Base-by-base conservation (phyloP, 2,113 vertebrate genomes). In the Asarcornis scutulata region DNA sequence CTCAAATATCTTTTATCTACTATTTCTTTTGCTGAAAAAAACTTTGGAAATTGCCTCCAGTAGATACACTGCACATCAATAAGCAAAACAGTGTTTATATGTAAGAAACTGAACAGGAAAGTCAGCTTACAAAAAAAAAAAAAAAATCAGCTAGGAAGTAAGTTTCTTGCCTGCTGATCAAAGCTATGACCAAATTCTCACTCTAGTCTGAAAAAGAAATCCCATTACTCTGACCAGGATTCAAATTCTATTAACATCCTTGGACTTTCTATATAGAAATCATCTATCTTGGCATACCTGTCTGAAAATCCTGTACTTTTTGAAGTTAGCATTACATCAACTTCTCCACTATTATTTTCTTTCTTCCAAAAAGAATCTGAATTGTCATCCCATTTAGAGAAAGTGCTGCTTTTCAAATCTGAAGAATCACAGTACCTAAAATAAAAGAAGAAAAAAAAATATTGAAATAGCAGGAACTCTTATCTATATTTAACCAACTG, bases 321-420 rank as follows among this genome's bases (percentile, higher is more conserved):
- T 59, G 98, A 97, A 74, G 96, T 96, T 85, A 98, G 63, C 74
- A 93, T 96, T 22, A 97, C 66, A 59, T 99, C 99, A 0, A 93
- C 53, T 44, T 99, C 98, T 77, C 96, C 98, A 72, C 88, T 96
- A 79, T 86, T 97, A 91, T 77, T 96, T 77, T 99, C 98, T 76
- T 97, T 99, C 92, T 98, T 98, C 98, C 99, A 99, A 36, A 97
- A 98, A 59, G 97, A 93, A 67, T 98, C 98, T 3, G 98, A 76
- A 52, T 74, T 84, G 42, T 98, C 98, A 1, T 98, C 98, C 99
- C 99, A 99, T 59, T 97, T 98, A 5, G 98, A 97, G 60, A 98
- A 98, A 86, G 98, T 97, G 25, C 38, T 97, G 82, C 98, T 98
- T 29, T 98, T 97, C 7, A 97, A 22, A 52, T 99, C 98, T 23